phyloP scores from a whole-genome alignment of 2,797 vertebrate species.

The Amazona ochrocephala region DNA sequence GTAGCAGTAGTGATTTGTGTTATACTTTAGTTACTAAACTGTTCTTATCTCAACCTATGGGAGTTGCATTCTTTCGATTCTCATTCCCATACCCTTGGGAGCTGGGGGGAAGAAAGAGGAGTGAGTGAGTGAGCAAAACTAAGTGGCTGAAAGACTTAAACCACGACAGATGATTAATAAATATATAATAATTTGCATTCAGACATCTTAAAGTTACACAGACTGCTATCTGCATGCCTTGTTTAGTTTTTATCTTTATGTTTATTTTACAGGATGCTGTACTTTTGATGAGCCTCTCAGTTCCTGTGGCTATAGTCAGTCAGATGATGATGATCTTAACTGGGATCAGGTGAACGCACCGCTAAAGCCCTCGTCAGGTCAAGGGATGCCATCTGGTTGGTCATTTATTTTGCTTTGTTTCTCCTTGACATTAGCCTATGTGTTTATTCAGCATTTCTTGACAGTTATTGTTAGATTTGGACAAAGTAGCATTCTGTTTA shows the following conservation, averaged over 20 bases:
- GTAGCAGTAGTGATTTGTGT: no score
- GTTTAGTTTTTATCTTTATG: not conserved
- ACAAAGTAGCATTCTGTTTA: not conserved
- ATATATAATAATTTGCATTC: not conserved
- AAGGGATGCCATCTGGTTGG: conserved; percentile 94
- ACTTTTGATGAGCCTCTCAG: conserved; percentile 90
- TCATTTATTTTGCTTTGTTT: conserved; percentile 16
- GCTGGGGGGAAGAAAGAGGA: no score
- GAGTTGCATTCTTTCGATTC: no score
- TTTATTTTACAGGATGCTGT: conserved; percentile 87
- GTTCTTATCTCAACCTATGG: no score
- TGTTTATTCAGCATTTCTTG: not conserved
- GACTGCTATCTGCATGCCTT: not conserved
- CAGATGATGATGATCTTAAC: conserved; percentile 91
- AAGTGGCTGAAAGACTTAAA: no score
- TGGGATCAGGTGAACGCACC: conserved; percentile 93
- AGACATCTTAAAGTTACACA: not conserved
- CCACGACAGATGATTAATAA: not conserved
- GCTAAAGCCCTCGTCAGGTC: conserved; percentile 84
- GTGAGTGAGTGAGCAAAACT: no score
- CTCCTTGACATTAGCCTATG: not conserved
- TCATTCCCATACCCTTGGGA: no score
- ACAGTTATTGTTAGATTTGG: not conserved
- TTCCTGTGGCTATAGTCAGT: conserved; percentile 94
- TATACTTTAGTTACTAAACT: no score